Base-by-base conservation (phyloP, 2,113 vertebrate genomes). In the Anoura caudifer region DNA sequence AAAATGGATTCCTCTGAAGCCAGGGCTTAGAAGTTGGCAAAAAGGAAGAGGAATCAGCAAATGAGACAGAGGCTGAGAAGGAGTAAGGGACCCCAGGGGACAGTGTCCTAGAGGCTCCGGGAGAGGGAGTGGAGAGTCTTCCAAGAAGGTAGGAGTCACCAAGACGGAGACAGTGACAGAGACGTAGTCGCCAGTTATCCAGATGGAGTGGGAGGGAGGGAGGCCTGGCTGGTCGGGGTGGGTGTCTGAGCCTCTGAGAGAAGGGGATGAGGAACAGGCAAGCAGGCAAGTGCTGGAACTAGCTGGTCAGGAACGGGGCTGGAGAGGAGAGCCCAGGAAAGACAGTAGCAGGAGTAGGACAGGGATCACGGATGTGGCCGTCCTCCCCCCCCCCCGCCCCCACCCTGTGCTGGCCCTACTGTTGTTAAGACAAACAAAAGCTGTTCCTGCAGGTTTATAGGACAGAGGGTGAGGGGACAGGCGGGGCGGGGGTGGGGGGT, bases 101-200 rank as follows among this genome's bases (percentile, higher is more conserved):
- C 14, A 0, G 11, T 41, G 15, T 72, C 38, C 13, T 80, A 6
- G 22, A 54, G 24, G 10, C 45, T 31, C 4, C n/a, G 10, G 28
- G 43, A 45, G 43, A 2, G 14, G 47, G 47, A 14, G 47, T 47
- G 19, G 67, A 41, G 36, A 52, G 54, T 19, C 19, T 76, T 14
- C 75, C 7, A 3, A 87, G 31, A 38, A 33, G 16, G 52, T 36
- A 87, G 20, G 11, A 75, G 76, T 47, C 65, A 28, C 31, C 10
- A 14, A 67, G 83, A 75, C 56, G 6, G 56, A 54, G 56, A 45
- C 17, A 12, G 17, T 33, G 87, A 36, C 31, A 3, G 0, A n/a
- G 2, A 5, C 2, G 14, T 10, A 43, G 33, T 11, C n/a, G 33
- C 56, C 1, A 4, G 36, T 8, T 38, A 16, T 28, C 7, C 10